phyloP scores from a whole-genome alignment of 2,888 invertebrate species.

The Pilophorus perplexus region DNA sequence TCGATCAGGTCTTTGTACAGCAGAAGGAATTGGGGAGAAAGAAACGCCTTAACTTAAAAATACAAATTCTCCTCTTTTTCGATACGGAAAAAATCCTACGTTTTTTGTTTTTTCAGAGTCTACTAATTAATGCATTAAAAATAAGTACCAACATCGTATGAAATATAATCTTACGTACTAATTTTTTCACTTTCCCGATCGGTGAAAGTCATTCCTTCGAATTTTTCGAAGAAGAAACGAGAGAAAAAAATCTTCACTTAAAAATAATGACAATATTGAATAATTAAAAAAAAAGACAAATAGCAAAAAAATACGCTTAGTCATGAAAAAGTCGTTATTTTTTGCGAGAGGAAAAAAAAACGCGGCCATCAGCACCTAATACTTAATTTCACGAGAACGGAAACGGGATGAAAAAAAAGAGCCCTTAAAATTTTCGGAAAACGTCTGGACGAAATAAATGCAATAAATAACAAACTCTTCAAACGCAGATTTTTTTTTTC shows the following conservation, averaged over 20 bases:
- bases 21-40: too few relatives aligned
- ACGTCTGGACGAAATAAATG: background rate
- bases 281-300: constrained; percentile 37
- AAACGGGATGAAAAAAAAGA: background rate
- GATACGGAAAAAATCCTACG: background rate
- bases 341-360: too few relatives aligned
- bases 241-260: constrained; percentile 18
- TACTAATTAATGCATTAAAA: constrained; percentile 33
- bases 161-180: constrained; percentile 43
- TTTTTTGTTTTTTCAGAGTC: background rate
- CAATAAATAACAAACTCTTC: background rate
- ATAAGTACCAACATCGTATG: constrained; percentile 45
- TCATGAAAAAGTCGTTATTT: background rate
- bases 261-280: constrained; percentile 36
- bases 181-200: background rate
- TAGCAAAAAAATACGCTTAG: background rate
- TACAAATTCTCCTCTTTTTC: too few relatives aligned
- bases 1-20: too few relatives aligned
- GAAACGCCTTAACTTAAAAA: too few relatives aligned
- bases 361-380: background rate
- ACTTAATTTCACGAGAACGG: background rate
- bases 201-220: background rate
- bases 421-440: background rate
- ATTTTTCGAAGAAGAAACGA: constrained; percentile 22
- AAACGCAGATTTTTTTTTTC: background rate